A percentile compares a stretch with the other conserved stretches of the same genome.
These are phyloP conservation scores for Sebastes goodei DNA, from an alignment of 2,797 vertebrate species.

Conservation along the genomic window DNA sequence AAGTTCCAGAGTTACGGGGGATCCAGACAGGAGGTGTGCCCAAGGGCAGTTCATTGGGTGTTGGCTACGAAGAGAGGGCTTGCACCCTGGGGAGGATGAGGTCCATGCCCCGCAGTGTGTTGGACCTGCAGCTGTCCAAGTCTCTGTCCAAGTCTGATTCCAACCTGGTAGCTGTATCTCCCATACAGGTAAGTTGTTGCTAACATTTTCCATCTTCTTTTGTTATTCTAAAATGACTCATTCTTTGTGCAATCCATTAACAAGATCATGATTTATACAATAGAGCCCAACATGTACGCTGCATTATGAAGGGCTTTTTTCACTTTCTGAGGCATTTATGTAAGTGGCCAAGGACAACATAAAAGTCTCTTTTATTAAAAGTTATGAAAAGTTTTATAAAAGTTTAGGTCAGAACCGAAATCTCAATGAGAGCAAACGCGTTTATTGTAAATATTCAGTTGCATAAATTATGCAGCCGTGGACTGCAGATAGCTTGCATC, in stretches of 20 bases:
- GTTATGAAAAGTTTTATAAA: not conserved
- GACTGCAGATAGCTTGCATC: conserved; percentile 21
- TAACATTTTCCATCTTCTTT: not conserved
- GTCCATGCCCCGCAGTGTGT: conserved; percentile 89
- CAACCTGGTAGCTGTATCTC: conserved; percentile 91
- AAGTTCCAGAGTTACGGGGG: conserved; percentile 73
- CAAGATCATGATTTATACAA: not conserved
- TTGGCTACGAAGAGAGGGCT: conserved; percentile 90
- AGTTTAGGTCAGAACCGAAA: not conserved
- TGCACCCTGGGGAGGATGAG: conserved; percentile 96
- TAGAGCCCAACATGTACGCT: not conserved
- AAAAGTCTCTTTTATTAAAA: not conserved
- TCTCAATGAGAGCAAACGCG: not conserved
- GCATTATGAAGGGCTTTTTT: not conserved
- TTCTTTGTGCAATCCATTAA: not conserved
- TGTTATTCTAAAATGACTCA: not conserved
- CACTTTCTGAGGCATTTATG: not conserved
- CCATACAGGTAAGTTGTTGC: conserved; percentile 75
- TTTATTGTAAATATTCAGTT: conserved; percentile 31
- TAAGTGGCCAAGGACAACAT: not conserved
- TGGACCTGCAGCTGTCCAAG: conserved; percentile 93
- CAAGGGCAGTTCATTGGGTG: conserved; percentile 42
- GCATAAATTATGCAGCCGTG: conserved; percentile 12
- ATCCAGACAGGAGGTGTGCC: conserved; percentile 25
- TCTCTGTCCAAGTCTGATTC: conserved; percentile 95